Conservation (phyloP, 2,888 invertebrate species). For the Drosophila fulvimacula region DNA sequence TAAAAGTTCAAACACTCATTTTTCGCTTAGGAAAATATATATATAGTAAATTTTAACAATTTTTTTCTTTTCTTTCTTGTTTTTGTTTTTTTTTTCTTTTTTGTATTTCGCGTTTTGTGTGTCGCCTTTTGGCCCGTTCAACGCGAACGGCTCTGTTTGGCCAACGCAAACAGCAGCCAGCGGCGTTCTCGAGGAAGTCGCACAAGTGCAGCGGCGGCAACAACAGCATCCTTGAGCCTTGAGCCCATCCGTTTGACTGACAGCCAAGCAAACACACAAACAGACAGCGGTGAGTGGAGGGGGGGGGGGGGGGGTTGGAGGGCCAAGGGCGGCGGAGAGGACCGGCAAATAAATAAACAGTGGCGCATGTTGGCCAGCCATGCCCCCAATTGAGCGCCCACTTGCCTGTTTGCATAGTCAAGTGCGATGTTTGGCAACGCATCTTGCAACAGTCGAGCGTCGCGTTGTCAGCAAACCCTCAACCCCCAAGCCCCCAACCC, state of each 20-base stretch:
- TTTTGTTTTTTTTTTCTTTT: slow-evolving; percentile 11
- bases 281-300: slow-evolving; percentile 9
- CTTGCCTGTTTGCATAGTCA: slow-evolving; percentile 79
- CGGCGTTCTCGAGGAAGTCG: slow-evolving; percentile 54
- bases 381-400: slow-evolving; percentile 48
- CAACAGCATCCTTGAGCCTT: slow-evolving; percentile 64
- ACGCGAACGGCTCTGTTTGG: slow-evolving; percentile 59
- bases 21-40: slow-evolving; percentile 75
- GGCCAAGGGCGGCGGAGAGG: neutral
- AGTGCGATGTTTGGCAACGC: slow-evolving; percentile 77
- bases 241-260: slow-evolving; percentile 73
- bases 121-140: slow-evolving; percentile 2
- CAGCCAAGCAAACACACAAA: slow-evolving; percentile 65
- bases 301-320: neutral
- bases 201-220: slow-evolving; percentile 62
- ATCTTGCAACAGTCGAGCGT: slow-evolving; percentile 54
- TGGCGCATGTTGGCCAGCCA: slow-evolving; percentile 38
- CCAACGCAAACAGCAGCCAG: slow-evolving; percentile 60
- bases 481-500: neutral
- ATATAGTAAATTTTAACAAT: slow-evolving; percentile 24
- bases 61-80: no score
- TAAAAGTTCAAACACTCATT: slow-evolving; percentile 82
- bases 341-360: slow-evolving; percentile 74
- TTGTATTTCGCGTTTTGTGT: slow-evolving; percentile 23
- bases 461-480: neutral